Percentiles rank a stretch among this genome's conserved stretches.
These are phyloP conservation scores for Tenthredo livida DNA, from an alignment of 2,888 invertebrate species.

Conservation along the genomic window DNA sequence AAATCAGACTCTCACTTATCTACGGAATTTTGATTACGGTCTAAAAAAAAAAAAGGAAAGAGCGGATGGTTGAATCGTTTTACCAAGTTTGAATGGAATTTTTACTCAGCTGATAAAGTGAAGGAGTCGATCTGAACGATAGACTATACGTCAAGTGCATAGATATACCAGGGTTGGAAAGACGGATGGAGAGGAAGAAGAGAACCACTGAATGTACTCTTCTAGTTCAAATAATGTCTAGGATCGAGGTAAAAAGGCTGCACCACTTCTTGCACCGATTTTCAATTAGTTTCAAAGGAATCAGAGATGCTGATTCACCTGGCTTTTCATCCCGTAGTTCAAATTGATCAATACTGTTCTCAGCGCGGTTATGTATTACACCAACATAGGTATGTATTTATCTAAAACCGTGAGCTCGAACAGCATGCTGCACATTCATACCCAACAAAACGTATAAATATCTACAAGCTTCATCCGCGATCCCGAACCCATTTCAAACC, in stretches of 20 bases:
- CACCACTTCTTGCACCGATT: constrained; percentile 23
- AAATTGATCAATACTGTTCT: neutral
- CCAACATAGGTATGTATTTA: neutral
- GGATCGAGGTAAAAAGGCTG: constrained; percentile 54
- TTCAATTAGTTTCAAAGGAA: neutral
- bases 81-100: neutral
- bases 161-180: neutral
- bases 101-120: neutral
- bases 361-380: neutral
- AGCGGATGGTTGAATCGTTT: neutral
- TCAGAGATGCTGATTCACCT: neutral
- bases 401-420: neutral
- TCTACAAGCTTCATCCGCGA: neutral
- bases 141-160: neutral
- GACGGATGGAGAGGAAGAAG: neutral
- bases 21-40: neutral
- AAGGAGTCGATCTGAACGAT: neutral
- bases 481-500: neutral
- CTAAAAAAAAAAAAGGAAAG: neutral
- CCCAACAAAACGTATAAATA: neutral
- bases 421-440: neutral
- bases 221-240: constrained; percentile 61
- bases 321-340: neutral
- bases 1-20: neutral
- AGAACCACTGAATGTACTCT: constrained; percentile 60